Percentiles rank a stretch among this genome's conserved stretches.
Evolutionary conservation across 2,113 vertebrate genomes (phyloP).

Genomic region (Progne subis): DNA sequence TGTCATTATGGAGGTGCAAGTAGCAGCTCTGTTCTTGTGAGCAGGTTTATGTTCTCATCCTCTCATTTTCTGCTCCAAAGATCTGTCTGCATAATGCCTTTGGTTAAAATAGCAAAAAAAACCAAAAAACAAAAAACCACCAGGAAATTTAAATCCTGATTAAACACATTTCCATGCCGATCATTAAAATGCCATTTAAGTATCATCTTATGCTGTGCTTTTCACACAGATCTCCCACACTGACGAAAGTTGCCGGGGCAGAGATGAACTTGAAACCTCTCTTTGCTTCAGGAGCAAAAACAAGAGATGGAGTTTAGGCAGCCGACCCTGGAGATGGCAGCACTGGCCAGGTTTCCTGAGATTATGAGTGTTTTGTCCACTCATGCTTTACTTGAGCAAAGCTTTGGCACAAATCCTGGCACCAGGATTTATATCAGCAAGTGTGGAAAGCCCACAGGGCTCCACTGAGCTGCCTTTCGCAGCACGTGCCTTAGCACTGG

Average conservation of each 20-base stretch:
- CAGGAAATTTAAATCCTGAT: background rate
- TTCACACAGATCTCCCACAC: background rate
- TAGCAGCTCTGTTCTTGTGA: background rate
- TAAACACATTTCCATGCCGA: background rate
- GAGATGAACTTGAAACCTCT: background rate
- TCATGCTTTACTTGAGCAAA: background rate
- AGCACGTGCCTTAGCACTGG: fast-evolving
- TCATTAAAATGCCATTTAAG: background rate
- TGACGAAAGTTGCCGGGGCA: background rate
- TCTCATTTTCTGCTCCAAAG: background rate
- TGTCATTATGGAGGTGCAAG: background rate
- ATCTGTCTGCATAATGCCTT: background rate
- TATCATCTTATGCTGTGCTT: background rate
- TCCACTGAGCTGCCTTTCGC: background rate
- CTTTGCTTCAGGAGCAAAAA: background rate
- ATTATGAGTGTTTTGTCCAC: background rate
- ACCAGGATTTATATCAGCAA: background rate
- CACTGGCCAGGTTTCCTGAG: background rate
- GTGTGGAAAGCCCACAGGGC: background rate
- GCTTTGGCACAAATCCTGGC: background rate
- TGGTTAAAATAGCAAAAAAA: background rate
- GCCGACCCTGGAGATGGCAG: background rate
- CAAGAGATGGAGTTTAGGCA: background rate
- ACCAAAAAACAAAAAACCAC: background rate
- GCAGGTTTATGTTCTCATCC: background rate